Evolutionary conservation across 1,140 invertebrate species (phyloP), one percentile per base, ranked within the genome.

Genomic region (Melipona quadrifasciata): DNA sequence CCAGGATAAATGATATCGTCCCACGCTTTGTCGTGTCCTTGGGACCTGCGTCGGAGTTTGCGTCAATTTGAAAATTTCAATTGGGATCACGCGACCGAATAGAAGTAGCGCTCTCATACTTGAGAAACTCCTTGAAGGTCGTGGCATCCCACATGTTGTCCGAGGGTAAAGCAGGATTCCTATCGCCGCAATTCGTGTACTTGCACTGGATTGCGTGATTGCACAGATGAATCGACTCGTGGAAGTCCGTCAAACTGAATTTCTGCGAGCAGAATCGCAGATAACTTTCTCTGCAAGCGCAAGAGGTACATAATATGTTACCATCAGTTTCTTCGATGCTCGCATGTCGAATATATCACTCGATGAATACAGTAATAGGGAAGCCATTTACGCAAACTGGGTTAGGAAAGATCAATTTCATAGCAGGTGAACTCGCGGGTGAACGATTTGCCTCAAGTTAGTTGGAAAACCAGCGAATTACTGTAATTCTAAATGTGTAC

Each of bases 131-230:
- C 72, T 94, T 94, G 81, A 95, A 95, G n/a, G 93, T 93, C 2
- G 93, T 92, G 0, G 91, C 91, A 78, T 95, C 94, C 94, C 94
- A 95, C 96, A 97, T 97, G 91, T 97, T 97, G 77, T 97, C 96
- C n/a, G 91, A 87, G 4, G 97, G 97, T 65, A 98, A 93, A 10
- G 96, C 95, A 90, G 96, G 96, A 92, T 98, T 96, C 76, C 98
- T 94, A 73, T 97, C 96, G 1, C 95, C 95, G 68, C 96, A 96
- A 92, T 98, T 99, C 91, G 97, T 97, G 91, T 99, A 99, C 93
- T 98, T 97, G 91, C 97, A 97, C 94, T 99, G 98, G 51, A 99
- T 97, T 3, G 98, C 97, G 95, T 99, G 97, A 95, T 99, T 99
- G 65, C 98, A 98, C 12, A 99, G 95, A 94, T 99, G 98, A 76